A percentile compares a stretch with the other conserved stretches of the same genome.
These are phyloP conservation scores for Drosophila gunungcola DNA, from an alignment of 1,140 invertebrate genomes.

Conservation along the genomic window DNA sequence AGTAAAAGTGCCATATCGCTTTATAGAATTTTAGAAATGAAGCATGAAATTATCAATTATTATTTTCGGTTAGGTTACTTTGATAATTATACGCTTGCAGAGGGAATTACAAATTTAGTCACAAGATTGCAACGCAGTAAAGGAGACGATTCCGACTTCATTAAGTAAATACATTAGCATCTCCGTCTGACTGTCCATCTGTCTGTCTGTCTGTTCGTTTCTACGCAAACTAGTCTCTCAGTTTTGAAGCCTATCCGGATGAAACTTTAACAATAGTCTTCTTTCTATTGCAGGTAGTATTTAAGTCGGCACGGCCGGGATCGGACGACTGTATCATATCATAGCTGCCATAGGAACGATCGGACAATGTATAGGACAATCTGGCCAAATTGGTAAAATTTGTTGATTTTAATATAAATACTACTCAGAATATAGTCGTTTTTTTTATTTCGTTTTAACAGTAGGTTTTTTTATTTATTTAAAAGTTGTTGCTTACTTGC, in stretches of 20 bases:
- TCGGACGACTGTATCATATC: slow-evolving; percentile 5
- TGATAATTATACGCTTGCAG: background rate
- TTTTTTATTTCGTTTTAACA: background rate
- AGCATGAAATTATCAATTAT: too few species aligned
- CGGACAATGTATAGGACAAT: slow-evolving; percentile 8
- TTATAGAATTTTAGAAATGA: too few species aligned
- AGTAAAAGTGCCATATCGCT: too few species aligned
- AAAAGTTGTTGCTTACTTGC: too few species aligned
- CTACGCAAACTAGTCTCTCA: slow-evolving; percentile 1
- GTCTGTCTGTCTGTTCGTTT: slow-evolving; percentile 8
- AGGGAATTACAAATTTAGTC: background rate
- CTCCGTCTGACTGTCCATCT: background rate
- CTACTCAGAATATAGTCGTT: too few species aligned
- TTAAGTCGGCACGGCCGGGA: background rate
- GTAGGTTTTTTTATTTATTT: background rate
- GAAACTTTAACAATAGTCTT: slow-evolving; percentile 12
- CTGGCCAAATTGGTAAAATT: slow-evolving; percentile 9
- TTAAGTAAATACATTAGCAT: background rate
- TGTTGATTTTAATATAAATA: slow-evolving; percentile 2
- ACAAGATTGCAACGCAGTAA: background rate
- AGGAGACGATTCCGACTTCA: background rate
- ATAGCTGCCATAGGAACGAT: slow-evolving; percentile 5
- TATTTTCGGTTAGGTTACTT: too few species aligned
- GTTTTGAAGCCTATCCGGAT: slow-evolving; percentile 1
- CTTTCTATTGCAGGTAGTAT: slow-evolving; percentile 15